Base-by-base conservation (phyloP, 1,140 invertebrate species). In the Zaprionus ornatus region DNA sequence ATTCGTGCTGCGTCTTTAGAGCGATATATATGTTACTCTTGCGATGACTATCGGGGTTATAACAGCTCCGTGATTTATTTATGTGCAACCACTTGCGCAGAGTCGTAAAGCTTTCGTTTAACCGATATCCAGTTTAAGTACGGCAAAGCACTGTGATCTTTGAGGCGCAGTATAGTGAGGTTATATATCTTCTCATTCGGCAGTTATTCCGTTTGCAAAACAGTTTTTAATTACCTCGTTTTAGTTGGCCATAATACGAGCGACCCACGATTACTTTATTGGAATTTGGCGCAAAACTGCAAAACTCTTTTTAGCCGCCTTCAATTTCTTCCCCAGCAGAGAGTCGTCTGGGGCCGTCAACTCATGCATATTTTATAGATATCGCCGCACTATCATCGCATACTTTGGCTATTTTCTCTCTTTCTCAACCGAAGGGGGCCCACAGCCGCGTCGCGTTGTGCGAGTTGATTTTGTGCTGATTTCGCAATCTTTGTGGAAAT, bases 361-460 rank as follows among this genome's bases (percentile, higher is more conserved):
- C 64, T 64, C 73, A 78, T 88, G 83, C 70, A 83, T 87, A 88
- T 88, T 80, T 87, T 88, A 88, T 69, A 57, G 77, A 77, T 83
- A 87, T 80, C 67, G 63, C 75, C 21, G 52, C 70, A 69, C 82
- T 85, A 84, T 78, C 62, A 85, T 84, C 74, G 54, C 48, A 69
- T 82, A 57, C 59, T 71, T 72, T 45, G 62, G 27, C 23, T 77
- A 56, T 62, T 60, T 77, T 45, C 56, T 57, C 54, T 42, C 13
- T 40, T 66, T 42, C 15, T 55, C 23, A 74, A 50, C 67, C 62
- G 66, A 81, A 81, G 67, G 15, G 71, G 63, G 70, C 55, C 65
- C 69, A 70, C 75, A 76, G 81, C 75, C 73, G 81, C 57, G 56
- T 56, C 40, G 70, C 66, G 64, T 77, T 81, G 77, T 64, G 37